Base-by-base conservation (phyloP, 2,888 invertebrate species). In the Neocrepidodera transversa region DNA sequence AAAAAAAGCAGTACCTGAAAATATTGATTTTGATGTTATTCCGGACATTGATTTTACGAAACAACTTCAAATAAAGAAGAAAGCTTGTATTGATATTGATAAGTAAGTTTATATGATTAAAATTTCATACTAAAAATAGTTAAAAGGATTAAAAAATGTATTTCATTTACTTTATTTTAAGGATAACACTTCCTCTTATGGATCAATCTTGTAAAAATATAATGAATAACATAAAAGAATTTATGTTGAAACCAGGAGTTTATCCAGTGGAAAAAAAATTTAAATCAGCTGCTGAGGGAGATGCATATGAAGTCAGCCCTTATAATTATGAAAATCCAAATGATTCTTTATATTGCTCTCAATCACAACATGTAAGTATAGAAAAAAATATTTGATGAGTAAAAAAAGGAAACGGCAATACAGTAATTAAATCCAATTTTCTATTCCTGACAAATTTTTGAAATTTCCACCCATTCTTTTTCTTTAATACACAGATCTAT, bases 241-340 rank as follows among this genome's bases (percentile, higher is more conserved):
- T 69, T 10, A 66, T 68, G 64, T 50, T 54, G 2, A 64, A 68
- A 20, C 68, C 68, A 3, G 66, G 64, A 17, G 63, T 62, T 5
- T 61, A 57, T 13, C 62, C 62, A 0, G 40, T 64, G 1, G 45
- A 52, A 13, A 63, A 64, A 48, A 53, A 43, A 3, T 10, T 11
- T 3, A 10, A 14, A 23, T 16, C 57, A 56, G n/a, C 53, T 40
- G 17, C 60, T 11, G 42, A 53, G 2, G 48, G 59, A 17, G 63
- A 64, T 4, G 75, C 82, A 49, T 79, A 78, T 35, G 77, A 76
- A 14, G 74, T 76, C 0, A 74, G 73, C 13, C 78, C 78, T 23
- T 85, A 85, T 67, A 80, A 86, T 72, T 85, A 85, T 68, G 79
- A 84, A 61, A 85, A 85, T 71, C 79, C 78, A 0, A 81, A 82